Evolutionary conservation across 2,888 invertebrate species (phyloP).

Genomic region (Peribatodes rhomboidaria): DNA sequence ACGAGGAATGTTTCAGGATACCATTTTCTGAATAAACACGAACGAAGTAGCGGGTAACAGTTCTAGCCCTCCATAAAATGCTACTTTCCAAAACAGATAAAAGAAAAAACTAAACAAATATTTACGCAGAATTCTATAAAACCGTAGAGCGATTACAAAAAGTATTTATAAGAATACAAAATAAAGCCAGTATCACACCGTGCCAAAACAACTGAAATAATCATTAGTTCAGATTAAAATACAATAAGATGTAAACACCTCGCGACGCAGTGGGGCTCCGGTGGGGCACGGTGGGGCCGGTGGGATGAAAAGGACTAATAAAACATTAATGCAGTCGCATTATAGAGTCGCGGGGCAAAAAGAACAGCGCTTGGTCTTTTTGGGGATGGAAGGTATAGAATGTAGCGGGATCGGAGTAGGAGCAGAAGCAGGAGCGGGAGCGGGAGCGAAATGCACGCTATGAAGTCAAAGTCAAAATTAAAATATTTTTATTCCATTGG

Average conservation of each 20-base stretch:
- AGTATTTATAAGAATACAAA: not conserved
- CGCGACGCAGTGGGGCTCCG: constrained; percentile 32
- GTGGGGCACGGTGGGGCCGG: constrained; percentile 19
- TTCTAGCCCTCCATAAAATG: too few species aligned
- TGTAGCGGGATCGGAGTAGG: constrained; percentile 38
- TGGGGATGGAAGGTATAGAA: constrained; percentile 49
- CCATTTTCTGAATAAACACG: too few species aligned
- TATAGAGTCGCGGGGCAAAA: constrained; percentile 72
- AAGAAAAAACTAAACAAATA: too few species aligned
- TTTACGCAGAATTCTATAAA: too few species aligned
- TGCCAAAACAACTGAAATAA: constrained; percentile 24
- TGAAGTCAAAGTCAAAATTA: not conserved
- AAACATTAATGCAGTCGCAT: constrained; percentile 77
- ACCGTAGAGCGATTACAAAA: too few species aligned
- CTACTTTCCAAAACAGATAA: too few species aligned
- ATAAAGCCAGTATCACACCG: constrained; percentile 4
- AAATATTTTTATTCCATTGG: too few species aligned
- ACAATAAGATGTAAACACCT: constrained; percentile 43
- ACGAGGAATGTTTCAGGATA: too few species aligned
- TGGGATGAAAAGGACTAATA: constrained; percentile 56
- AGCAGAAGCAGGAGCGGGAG: constrained; percentile 42
- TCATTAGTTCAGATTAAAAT: constrained; percentile 36
- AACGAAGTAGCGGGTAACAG: too few species aligned
- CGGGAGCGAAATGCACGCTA: constrained; percentile 39
- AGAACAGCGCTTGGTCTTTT: constrained; percentile 71